Conservation (phyloP, 1,140 invertebrate genomes). For the Leptinotarsa texana region DNA sequence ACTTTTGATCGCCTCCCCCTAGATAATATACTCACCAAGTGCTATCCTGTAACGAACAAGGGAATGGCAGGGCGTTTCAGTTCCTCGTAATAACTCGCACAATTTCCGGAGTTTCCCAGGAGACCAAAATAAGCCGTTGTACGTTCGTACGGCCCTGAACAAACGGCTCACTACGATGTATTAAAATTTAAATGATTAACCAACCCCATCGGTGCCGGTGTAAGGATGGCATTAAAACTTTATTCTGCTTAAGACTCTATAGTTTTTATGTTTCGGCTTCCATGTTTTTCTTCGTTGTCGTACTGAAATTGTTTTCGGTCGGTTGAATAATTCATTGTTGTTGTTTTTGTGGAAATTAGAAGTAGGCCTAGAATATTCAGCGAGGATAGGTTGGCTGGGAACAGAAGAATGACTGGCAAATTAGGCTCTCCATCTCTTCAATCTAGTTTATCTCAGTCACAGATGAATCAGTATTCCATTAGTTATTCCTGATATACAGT, state of each 20-base stretch:
- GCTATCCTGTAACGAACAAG: neutral
- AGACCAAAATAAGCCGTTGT: constrained; percentile 30
- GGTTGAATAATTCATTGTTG: neutral
- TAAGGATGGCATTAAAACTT: constrained; percentile 14
- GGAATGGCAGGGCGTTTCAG: constrained; percentile 31
- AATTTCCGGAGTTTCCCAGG: constrained; percentile 40
- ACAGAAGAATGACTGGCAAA: no score
- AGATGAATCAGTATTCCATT: no score
- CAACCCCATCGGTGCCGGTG: constrained; percentile 16
- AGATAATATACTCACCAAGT: no score
- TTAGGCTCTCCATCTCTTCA: no score
- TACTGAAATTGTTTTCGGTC: neutral
- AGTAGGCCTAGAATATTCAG: no score
- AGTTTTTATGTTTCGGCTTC: constrained; percentile 7
- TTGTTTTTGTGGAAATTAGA: neutral
- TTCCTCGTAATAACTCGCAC: constrained; percentile 39
- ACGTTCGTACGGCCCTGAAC: constrained; percentile 35
- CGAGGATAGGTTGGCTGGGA: no score
- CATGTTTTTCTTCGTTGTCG: neutral
- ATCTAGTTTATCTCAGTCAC: no score
- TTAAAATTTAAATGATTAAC: constrained; percentile 37
- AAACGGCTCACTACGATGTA: constrained; percentile 34
- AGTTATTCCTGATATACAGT: no score
- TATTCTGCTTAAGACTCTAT: constrained; percentile 7
- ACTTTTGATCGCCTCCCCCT: no score